Percentiles rank a stretch among this genome's conserved stretches.
phyloP scores from a whole-genome alignment of 2,113 vertebrate species.

The Percina caprodes region DNA sequence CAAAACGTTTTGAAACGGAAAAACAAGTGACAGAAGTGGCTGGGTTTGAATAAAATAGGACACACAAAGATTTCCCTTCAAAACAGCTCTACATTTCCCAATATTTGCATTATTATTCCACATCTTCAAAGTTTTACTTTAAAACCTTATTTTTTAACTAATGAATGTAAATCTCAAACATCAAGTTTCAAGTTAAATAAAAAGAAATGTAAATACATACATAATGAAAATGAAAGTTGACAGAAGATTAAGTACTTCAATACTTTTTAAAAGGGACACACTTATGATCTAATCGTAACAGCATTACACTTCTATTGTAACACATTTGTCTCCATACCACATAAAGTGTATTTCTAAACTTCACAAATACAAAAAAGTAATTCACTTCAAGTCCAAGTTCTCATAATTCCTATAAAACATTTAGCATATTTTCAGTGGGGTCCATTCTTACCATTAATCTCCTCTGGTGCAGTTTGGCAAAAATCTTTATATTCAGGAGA shows the following conservation, averaged over 20 bases:
- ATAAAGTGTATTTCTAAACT: neutral
- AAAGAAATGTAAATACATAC: too few species aligned
- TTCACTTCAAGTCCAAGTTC: neutral
- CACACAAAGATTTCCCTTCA: neutral
- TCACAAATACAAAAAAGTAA: neutral
- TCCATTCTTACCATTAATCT: conserved; percentile 41
- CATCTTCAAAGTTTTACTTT: neutral
- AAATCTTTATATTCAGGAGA: neutral
- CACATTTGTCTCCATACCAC: too few species aligned
- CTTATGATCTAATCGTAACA: neutral
- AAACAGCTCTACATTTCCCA: neutral
- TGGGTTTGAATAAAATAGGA: neutral
- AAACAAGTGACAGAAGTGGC: too few species aligned
- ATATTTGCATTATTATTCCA: neutral
- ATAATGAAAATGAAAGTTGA: too few species aligned
- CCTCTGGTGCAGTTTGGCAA: neutral
- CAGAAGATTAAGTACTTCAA: too few species aligned
- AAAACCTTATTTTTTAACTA: neutral
- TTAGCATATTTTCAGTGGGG: neutral
- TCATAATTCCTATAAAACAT: neutral
- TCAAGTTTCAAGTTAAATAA: neutral
- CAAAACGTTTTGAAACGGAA: too few species aligned
- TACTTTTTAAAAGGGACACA: neutral
- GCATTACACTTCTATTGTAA: neutral
- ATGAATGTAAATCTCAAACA: neutral